Evolutionary conservation across 2,797 vertebrate genomes (phyloP), one percentile per base, ranked within the genome.

Genomic region (Sciaenops ocellatus): DNA sequence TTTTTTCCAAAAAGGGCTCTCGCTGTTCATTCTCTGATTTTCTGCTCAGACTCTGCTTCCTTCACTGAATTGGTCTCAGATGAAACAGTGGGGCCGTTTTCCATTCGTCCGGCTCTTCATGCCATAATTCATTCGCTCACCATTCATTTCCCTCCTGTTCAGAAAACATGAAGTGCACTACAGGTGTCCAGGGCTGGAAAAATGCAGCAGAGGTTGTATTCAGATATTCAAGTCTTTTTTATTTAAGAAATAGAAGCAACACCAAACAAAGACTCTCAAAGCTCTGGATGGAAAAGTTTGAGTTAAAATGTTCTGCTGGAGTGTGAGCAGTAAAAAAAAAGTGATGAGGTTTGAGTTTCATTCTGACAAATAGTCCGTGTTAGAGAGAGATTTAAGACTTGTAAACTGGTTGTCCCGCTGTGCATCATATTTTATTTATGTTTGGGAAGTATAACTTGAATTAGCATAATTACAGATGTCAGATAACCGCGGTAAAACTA

Each of bases 61-160:
- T 34, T 54, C 18, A 0, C 69, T 67, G 60, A 78, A 72, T 38
- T 59, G 22, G 22, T 79, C 30, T 74, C 60, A 60, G 17, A 80
- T 65, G 62, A 79, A 76, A 69, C 61, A 62, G 46, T 26, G 41
- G 42, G 50, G 20, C 13, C 3, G 17, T 44, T 44, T 69, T 69
- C 10, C 44, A 61, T 84, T 79, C 55, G 41, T 74, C 77, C 61
- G 2, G 5, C 28, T 62, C 2, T n/a, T 55, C 22, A 65, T 47
- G n/a, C 52, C 57, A 41, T 72, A 63, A 77, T 69, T 77, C 51
- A 73, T 73, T 67, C 66, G 65, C 38, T 76, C 46, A 41, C 46
- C 1, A 16, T 11, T 70, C 54, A 42, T 67, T 76, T 78, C 51
- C 16, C 13, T 64, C 2, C 62, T 52, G 12, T 26, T 74, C 28